Evolutionary conservation across 2,113 vertebrate genomes (phyloP), one percentile per base, ranked within the genome.

Genomic region (Oryzias woworae): DNA sequence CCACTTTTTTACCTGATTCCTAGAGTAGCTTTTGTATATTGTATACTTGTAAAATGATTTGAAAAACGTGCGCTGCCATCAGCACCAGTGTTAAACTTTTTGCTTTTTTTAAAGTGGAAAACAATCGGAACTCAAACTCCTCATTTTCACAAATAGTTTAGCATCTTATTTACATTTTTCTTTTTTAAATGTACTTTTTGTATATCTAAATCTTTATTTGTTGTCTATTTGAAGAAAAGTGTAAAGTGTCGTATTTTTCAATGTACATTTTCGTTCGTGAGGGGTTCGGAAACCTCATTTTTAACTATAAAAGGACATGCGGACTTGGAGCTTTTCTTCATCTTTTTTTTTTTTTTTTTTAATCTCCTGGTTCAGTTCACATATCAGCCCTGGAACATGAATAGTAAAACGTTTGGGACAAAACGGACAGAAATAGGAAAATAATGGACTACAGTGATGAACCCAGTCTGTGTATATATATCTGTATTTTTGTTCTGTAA

Each of bases 401-500:
- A 72, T 26, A 36, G 73, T 42, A 0, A 58, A 62, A 73, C 5
- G 23, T 49, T 60, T 73, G 53, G 22, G 50, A n/a, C 46, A 48
- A 41, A 47, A 44, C 10, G 17, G 68, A 73, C 46, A 20, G 12
- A 2, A 36, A 58, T 53, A 69, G 51, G 4, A 45, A 71, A 75
- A 71, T 55, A 70, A 75, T 68, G 73, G 83, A 83, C 66, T 72
- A 62, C 59, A 66, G 62, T 85, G 75, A 81, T 85, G 76, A 83
- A 87, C 71, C 84, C 80, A 80, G 80, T 84, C 82, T 87, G 67
- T 88, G 81, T 91, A 89, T 89, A 89, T 89, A 91, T 89, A 92
- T 91, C 80, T 91, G 87, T 91, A 89, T 88, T 90, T 88, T 80
- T 85, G 81, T 82, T 91, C 90, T 92, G 91, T 85, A 36, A 36